Conservation (phyloP, 2,888 invertebrate species). For the Entomobrya multifasciata region DNA sequence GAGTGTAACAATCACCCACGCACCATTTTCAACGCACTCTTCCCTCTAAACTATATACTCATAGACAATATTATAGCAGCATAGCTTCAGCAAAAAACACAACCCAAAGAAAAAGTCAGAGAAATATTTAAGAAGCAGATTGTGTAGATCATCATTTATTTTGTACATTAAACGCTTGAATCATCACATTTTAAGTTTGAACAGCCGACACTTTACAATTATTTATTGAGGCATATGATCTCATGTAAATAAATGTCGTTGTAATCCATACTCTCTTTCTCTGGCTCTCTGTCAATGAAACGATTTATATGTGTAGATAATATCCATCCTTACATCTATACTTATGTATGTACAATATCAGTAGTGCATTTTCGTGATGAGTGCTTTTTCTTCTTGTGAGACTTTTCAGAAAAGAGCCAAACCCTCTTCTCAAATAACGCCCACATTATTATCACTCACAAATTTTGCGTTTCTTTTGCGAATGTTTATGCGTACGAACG, state of each 20-base stretch:
- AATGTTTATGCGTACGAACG: constrained; percentile 66
- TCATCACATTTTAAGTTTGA: constrained; percentile 55
- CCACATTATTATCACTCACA: constrained; percentile 64
- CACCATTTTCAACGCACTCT: not conserved
- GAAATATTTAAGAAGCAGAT: constrained; percentile 18
- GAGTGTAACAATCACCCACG: constrained; percentile 4
- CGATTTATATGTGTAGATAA: constrained; percentile 19
- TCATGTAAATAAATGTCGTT: constrained; percentile 63
- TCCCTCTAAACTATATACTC: not conserved
- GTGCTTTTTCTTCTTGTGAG: constrained; percentile 3
- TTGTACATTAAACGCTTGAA: constrained; percentile 24
- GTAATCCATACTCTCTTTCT: constrained; percentile 50
- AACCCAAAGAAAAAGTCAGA: no score
- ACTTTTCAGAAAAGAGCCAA: constrained; percentile 51
- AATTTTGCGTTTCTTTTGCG: constrained; percentile 21
- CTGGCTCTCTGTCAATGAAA: constrained; percentile 58
- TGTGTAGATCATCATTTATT: constrained; percentile 30
- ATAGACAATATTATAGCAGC: not conserved
- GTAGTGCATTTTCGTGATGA: not conserved
- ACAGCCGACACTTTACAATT: constrained; percentile 73
- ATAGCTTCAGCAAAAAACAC: not conserved
- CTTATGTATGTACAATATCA: no score
- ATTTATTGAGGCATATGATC: constrained; percentile 73
- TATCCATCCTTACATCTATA: not conserved
- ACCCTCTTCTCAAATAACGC: constrained; percentile 68